Base-by-base conservation (phyloP, 2,888 invertebrate species). In the Petrolisthes manimaculis region DNA sequence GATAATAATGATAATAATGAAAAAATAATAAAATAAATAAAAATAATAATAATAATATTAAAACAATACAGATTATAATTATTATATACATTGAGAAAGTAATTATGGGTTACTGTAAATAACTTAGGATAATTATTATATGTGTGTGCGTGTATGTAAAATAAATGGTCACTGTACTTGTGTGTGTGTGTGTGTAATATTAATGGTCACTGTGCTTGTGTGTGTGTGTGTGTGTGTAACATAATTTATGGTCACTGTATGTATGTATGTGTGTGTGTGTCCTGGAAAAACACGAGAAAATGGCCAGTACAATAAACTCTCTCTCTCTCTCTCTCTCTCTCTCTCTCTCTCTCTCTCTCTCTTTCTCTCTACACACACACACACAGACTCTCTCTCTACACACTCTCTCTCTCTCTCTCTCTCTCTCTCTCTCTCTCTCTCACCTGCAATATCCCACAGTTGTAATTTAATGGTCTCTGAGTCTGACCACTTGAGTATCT, bases 361-460 rank as follows among this genome's bases (percentile, higher is more conserved):
- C 79, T 51, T 54, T 79, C 79, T 79, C 79, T 51, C 53, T 53
- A 6, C 79, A 6, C 79, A 6, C 79, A 51, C 79, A n/a, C 54
- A 53, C 61, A 14, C 61, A 14, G 53, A 54, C 79, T n/a, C 77
- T 77, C 77, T 37, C 37, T 78, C 37, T 37, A 61, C 9, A 61
- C 18, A 61, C 18, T 2, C 61, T 2, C 61, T 2, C 61, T 61
- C 61, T 61, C 61, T 61, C 61, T 61, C 61, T 79, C 54, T 79
- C 54, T 79, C 79, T 79, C 79, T 79, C 79, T 79, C 79, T 79
- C 79, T 79, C 79, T 79, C 79, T 51, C 79, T 79, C 79, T 79
- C 79, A 6, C 94, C 94, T 92, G 94, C 94, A 90, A 95, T 94
- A 91, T 95, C 95, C 95, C 95, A 95, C 84, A 95, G 92, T 92